Evolutionary conservation across 2,888 invertebrate species (phyloP).

Genomic region (Stramonita haemastoma): DNA sequence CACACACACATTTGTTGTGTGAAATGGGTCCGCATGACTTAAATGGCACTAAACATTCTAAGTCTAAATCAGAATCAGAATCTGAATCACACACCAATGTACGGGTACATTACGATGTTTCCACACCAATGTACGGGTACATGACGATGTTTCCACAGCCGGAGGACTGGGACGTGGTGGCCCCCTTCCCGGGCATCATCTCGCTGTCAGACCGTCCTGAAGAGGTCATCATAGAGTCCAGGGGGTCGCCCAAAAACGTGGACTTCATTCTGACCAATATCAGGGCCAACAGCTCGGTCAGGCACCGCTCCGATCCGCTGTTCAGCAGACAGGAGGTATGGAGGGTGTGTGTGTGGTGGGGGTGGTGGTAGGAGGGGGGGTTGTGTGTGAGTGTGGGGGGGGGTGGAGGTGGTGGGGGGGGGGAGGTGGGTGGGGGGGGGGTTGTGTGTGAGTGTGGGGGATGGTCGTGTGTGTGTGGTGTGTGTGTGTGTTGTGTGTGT

Average conservation of each 20-base stretch:
- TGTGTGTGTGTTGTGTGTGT: too few species aligned
- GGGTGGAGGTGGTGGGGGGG: neutral
- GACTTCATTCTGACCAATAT: conserved; percentile 50
- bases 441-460: too few species aligned
- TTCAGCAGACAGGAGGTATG: conserved; percentile 3
- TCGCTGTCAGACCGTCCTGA: conserved; percentile 42
- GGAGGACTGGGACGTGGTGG: conserved; percentile 19
- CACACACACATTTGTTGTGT: too few species aligned
- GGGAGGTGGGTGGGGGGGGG: neutral
- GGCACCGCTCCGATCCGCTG: neutral
- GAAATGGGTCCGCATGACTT: too few species aligned
- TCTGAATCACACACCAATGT: too few species aligned
- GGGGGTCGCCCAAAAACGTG: conserved; percentile 44
- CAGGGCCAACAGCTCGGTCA: conserved; percentile 40
- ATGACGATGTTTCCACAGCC: neutral
- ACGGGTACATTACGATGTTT: too few species aligned
- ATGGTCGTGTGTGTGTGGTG: too few species aligned
- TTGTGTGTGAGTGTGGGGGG: neutral
- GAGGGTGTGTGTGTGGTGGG: neutral
- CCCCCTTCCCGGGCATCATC: conserved; percentile 43
- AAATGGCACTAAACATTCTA: too few species aligned
- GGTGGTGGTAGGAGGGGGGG: neutral
- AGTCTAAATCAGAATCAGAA: too few species aligned
- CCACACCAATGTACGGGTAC: too few species aligned
- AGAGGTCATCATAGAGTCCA: conserved; percentile 47